Conservation (phyloP, 2,113 vertebrate genomes). For the Amphilophus citrinellus region DNA sequence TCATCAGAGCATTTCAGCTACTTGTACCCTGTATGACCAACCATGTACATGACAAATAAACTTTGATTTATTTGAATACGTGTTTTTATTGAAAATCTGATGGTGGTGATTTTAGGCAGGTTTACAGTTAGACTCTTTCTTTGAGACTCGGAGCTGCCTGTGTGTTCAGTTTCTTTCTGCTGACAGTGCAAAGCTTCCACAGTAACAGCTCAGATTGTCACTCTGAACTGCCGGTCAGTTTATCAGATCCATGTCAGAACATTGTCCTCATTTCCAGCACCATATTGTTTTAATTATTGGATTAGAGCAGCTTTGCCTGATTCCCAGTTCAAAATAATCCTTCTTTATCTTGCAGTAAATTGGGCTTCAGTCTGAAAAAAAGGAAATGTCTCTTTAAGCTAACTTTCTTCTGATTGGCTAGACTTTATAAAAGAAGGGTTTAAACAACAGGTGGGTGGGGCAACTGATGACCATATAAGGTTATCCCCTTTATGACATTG, state of each 20-base stretch:
- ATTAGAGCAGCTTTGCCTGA: neutral
- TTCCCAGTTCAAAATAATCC: neutral
- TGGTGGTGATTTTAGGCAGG: neutral
- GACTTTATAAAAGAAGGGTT: neutral
- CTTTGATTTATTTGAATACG: no score
- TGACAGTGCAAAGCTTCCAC: no score
- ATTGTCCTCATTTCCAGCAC: neutral
- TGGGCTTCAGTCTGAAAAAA: neutral
- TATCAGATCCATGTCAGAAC: no score
- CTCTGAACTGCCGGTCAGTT: neutral
- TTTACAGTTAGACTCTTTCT: neutral
- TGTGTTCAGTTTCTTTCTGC: no score
- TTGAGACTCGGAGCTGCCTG: no score
- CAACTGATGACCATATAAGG: neutral
- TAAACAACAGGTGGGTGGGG: neutral
- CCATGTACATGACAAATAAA: no score
- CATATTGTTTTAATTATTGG: fast-evolving
- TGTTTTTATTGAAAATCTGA: neutral
- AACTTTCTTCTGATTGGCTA: neutral
- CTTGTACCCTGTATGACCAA: no score
- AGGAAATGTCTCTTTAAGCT: no score
- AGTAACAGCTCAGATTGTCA: neutral
- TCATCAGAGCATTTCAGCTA: no score
- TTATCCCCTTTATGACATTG: neutral
- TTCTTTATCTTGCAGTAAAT: neutral